Conservation (phyloP, 2,888 invertebrate genomes). For the Theristus sp. region DNA sequence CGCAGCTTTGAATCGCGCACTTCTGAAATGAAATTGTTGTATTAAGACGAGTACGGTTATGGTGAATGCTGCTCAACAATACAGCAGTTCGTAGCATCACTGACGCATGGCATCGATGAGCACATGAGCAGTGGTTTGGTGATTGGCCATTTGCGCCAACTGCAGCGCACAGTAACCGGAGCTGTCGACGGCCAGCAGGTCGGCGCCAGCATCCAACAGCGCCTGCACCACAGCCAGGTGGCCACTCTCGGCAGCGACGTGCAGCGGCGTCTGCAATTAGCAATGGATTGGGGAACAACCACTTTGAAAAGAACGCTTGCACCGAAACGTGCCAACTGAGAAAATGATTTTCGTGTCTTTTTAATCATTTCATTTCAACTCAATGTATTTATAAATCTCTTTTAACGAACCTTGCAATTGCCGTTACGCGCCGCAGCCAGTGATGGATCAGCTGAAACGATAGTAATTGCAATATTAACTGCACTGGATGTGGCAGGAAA, state of each 20-base stretch:
- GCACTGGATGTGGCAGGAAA: too few relatives aligned
- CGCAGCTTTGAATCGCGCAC: too few relatives aligned
- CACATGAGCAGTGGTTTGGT: constrained; percentile 33
- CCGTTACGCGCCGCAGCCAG: not conserved
- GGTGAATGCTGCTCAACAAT: too few relatives aligned
- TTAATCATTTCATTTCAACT: too few relatives aligned
- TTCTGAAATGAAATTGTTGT: too few relatives aligned
- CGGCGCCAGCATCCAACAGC: constrained; percentile 49
- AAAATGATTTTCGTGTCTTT: too few relatives aligned
- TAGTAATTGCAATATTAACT: too few relatives aligned
- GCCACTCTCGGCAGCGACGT: constrained; percentile 60
- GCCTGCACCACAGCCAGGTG: constrained; percentile 49
- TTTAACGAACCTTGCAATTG: not conserved
- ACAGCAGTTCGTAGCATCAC: too few relatives aligned
- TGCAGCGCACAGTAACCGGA: constrained; percentile 51
- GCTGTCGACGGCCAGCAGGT: constrained; percentile 29
- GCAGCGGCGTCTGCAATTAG: constrained; percentile 49
- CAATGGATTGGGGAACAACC: not conserved
- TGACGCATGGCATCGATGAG: constrained; percentile 19
- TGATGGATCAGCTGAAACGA: not conserved
- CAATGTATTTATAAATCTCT: too few relatives aligned
- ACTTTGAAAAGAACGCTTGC: too few relatives aligned
- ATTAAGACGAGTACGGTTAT: too few relatives aligned
- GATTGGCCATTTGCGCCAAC: constrained; percentile 49
- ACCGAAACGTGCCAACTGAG: too few relatives aligned